Conservation (phyloP, 2,888 invertebrate species). For the Aphidoletes aphidimyza region DNA sequence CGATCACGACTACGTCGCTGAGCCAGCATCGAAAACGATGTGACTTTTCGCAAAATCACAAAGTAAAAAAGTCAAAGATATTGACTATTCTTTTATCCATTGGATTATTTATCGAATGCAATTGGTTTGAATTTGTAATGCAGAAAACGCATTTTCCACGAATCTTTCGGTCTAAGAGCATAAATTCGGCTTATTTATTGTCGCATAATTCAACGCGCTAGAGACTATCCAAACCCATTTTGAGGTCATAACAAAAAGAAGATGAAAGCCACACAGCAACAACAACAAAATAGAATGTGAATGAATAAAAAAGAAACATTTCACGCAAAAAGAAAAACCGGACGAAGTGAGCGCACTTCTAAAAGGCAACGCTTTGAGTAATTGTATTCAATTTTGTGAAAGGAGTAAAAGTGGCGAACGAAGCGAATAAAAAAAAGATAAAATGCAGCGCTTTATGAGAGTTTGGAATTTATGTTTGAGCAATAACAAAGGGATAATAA, state of each 20-base stretch:
- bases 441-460: conserved; percentile 42
- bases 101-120: conserved; percentile 44
- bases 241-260: background rate
- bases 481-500: conserved; percentile 45
- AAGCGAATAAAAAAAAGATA: background rate
- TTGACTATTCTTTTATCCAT: conserved; percentile 21
- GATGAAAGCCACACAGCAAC: background rate
- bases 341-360: background rate
- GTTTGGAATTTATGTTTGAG: conserved; percentile 39
- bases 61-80: background rate
- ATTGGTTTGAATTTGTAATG: conserved; percentile 51
- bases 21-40: too few relatives aligned
- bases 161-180: background rate
- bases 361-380: conserved; percentile 12
- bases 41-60: background rate
- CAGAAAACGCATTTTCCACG: background rate
- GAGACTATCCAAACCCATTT: background rate
- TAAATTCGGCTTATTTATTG: conserved; percentile 22
- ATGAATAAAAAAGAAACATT: too few relatives aligned
- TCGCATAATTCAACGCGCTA: conserved; percentile 6
- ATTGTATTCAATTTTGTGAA: conserved; percentile 42
- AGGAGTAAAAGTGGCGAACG: background rate
- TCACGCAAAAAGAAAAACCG: too few relatives aligned
- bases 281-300: background rate
- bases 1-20: too few relatives aligned